Base-by-base conservation (phyloP, 2,113 vertebrate species). In the Terrapene triunguis region DNA sequence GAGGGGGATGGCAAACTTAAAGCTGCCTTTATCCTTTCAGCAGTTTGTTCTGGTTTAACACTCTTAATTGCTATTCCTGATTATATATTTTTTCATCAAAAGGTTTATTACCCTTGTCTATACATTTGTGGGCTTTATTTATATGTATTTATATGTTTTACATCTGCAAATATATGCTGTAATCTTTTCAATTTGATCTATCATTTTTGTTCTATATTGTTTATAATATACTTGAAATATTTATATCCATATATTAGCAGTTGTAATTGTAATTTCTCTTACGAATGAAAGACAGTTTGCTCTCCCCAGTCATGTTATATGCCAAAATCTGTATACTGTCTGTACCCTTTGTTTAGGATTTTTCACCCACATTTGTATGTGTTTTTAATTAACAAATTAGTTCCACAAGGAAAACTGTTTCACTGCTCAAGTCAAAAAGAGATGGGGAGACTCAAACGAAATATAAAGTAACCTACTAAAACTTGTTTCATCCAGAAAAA, bases 21-120 rank as follows among this genome's bases (percentile, higher is more conserved):
- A 91, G n/a, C 6, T 94, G 85, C 82, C 80, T 95, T 92, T 53
- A 12, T 35, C 57, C 89, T 95, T 95, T 90, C 78, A 82, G 11
- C 54, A 93, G 59, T 88, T 92, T 85, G 11, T 76, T 89, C 54
- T 80, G n/a, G 65, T 92, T 92, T 94, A 95, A 91, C 53, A 87
- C 38, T 32, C 53, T 93, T 97, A 57, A 93, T 44, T 88, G 62
- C 62, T 82, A 86, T 25, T 84, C 21, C 42, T 80, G 32, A 29
- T 82, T 78, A 72, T 21, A 14, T 25, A 55, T 92, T 55, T 97
- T 97, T 94, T 87, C 53, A 79, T 79, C 78, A 44, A 12, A 87
- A 96, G 35, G 90, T 91, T 95, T 95, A 92, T 48, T 84, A 27
- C 9, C 76, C 91, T 25, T 88, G 13, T 80, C 53, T 0, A 0